Conservation (phyloP, 2,797 vertebrate species). For the Tokudaia tokunoshimensis region DNA sequence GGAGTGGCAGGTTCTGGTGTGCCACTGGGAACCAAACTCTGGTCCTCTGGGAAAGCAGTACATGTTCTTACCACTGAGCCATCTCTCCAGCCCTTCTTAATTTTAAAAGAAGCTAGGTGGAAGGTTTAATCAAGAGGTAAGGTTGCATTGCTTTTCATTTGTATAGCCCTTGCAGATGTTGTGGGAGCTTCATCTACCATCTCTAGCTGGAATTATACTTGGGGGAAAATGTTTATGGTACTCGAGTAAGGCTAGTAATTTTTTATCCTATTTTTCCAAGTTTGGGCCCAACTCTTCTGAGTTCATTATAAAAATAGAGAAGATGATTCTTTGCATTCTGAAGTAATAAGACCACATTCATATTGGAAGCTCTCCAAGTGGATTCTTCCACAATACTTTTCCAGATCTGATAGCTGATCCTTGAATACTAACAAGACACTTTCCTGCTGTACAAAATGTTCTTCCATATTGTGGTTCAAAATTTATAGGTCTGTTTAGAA, state of each 20-base stretch:
- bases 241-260: neutral
- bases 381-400: neutral
- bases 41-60: neutral
- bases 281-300: neutral
- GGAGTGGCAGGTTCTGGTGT: neutral
- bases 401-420: neutral
- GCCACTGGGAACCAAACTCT: neutral
- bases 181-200: neutral
- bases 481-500: neutral
- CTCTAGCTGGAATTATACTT: neutral
- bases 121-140: constrained; percentile 5
- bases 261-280: neutral
- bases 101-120: constrained; percentile 14
- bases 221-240: neutral
- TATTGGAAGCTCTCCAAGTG: neutral
- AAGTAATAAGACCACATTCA: neutral
- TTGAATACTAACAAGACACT: neutral
- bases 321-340: neutral
- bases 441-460: neutral
- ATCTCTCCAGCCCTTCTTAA: neutral
- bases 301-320: constrained; percentile 25
- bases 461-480: neutral
- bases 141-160: neutral
- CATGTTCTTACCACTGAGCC: neutral
- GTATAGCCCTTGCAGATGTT: neutral